phyloP scores from a whole-genome alignment of 2,797 vertebrate species.

The Miichthys miiuy region DNA sequence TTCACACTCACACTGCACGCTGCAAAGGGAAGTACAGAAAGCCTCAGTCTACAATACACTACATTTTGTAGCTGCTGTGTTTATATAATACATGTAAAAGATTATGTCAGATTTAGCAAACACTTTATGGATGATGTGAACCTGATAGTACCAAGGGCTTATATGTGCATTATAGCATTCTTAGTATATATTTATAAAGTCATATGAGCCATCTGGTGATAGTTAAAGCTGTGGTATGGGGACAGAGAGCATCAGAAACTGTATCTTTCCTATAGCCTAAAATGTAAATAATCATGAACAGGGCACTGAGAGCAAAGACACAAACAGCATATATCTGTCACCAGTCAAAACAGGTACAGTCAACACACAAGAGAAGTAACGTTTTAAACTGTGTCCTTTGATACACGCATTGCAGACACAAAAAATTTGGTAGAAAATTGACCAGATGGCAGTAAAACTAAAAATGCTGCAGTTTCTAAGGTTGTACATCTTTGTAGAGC shows the following conservation, averaged over 20 bases:
- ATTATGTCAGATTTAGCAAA: slow-evolving; percentile 57
- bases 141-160: slow-evolving; percentile 12
- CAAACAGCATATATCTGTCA: slow-evolving; percentile 18
- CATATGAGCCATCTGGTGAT: slow-evolving; percentile 42
- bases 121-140: slow-evolving; percentile 25
- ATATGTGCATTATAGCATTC: slow-evolving; percentile 52
- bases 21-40: slow-evolving; percentile 20
- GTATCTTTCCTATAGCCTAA: background rate
- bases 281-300: background rate
- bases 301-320: slow-evolving; percentile 26
- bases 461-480: background rate
- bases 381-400: background rate
- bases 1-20: background rate
- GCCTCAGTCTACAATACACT: background rate
- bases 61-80: slow-evolving; percentile 9
- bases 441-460: background rate
- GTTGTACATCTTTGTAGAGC: background rate
- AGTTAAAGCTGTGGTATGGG: slow-evolving; percentile 22
- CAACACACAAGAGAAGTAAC: background rate
- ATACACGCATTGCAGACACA: background rate
- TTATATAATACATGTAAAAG: slow-evolving; percentile 29
- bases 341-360: background rate
- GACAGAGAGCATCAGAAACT: slow-evolving; percentile 11
- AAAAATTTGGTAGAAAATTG: background rate
- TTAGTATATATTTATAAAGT: slow-evolving; percentile 33